A percentile compares a stretch with the other conserved stretches of the same genome.
phyloP scores from a whole-genome alignment of 2,113 vertebrate genomes.

The Raphicerus campestris region DNA sequence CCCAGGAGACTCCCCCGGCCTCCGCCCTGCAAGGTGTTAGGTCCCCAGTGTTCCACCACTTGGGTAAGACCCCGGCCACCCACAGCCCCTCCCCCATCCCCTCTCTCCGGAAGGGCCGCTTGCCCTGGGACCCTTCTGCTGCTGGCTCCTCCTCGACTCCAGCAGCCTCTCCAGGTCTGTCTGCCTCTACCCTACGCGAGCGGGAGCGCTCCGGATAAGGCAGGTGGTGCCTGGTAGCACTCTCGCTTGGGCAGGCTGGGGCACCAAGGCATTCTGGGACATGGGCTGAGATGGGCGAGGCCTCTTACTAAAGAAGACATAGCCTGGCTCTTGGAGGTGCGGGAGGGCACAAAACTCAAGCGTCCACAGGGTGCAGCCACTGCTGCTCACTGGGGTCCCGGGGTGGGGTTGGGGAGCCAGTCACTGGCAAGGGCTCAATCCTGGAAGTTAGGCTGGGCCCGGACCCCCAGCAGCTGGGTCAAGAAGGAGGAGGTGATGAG shows the following conservation, averaged over 20 bases:
- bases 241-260: background rate
- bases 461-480: background rate
- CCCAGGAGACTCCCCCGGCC: background rate
- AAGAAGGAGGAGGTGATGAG: background rate
- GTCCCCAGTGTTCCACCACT: background rate
- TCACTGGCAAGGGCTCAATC: background rate
- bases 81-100: background rate
- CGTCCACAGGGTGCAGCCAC: background rate
- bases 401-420: background rate
- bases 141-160: background rate
- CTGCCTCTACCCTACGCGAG: fast-evolving
- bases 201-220: background rate
- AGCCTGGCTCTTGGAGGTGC: background rate
- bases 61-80: slow-evolving; percentile 3
- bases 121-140: too few species aligned
- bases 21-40: background rate
- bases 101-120: background rate
- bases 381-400: background rate
- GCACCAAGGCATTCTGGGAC: background rate
- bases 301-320: background rate
- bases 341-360: background rate
- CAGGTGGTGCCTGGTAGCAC: background rate
- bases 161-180: background rate
- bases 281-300: background rate
- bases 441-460: background rate